phyloP scores from a whole-genome alignment of 2,888 invertebrate species.

The Athalia rosae region DNA sequence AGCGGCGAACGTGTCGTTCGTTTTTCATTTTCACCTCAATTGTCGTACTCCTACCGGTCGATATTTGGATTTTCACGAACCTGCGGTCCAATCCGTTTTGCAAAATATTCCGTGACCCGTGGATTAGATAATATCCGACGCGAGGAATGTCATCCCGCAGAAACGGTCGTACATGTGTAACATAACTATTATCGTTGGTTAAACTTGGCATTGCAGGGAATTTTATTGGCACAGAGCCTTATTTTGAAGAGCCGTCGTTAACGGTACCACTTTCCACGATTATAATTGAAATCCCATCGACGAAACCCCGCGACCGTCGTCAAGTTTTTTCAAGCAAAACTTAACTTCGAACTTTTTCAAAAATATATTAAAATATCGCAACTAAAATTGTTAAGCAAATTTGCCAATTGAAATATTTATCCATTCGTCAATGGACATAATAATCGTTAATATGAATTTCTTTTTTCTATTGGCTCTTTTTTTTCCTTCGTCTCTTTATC shows the following conservation, averaged over 20 bases:
- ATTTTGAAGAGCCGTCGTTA: slow-evolving; percentile 15
- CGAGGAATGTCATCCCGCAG: slow-evolving; percentile 4
- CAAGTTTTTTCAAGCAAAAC: background rate
- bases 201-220: slow-evolving; percentile 2
- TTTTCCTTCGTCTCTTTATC: background rate
- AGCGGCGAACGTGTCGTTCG: no score
- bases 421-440: background rate
- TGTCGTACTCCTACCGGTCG: no score
- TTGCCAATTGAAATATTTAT: background rate
- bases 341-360: background rate
- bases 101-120: background rate
- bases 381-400: background rate
- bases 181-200: no score
- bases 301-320: no score
- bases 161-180: no score
- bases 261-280: slow-evolving; percentile 25
- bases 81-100: no score
- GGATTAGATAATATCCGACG: background rate
- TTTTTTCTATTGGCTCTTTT: background rate
- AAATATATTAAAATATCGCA: no score
- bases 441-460: no score
- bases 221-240: slow-evolving; percentile 25
- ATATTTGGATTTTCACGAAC: no score
- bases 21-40: background rate
- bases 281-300: no score